Percentiles rank a stretch among this genome's conserved stretches.
phyloP scores from a whole-genome alignment of 1,140 invertebrate genomes.

The Leptestheria dahalacensis region DNA sequence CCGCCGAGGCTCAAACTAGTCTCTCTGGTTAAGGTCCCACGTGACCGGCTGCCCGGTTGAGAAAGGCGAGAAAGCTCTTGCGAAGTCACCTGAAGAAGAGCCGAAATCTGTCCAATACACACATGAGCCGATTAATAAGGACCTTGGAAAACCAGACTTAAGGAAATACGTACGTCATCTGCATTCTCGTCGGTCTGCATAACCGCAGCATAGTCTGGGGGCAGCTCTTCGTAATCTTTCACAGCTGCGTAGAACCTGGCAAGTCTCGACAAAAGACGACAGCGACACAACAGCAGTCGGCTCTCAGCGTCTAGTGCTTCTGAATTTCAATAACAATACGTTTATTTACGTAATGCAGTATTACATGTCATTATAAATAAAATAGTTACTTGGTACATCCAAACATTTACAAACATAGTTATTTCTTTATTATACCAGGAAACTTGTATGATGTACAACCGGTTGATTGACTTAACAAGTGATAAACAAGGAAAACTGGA shows the following conservation, averaged over 20 bases:
- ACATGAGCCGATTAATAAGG: too few relatives aligned
- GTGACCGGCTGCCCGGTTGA: too few relatives aligned
- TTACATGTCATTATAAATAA: too few relatives aligned
- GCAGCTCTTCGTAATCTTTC: background rate
- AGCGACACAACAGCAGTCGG: background rate
- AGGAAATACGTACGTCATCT: background rate
- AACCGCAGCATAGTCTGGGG: slow-evolving; percentile 9
- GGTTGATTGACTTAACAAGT: too few relatives aligned
- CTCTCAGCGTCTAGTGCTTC: slow-evolving; percentile 11
- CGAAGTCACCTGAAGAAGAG: background rate
- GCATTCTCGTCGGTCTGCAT: background rate
- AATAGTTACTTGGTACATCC: too few relatives aligned
- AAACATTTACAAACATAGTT: too few relatives aligned
- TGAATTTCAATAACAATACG: background rate
- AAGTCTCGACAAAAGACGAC: background rate
- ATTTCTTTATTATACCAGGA: too few relatives aligned
- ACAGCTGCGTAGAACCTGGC: background rate
- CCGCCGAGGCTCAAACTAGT: background rate
- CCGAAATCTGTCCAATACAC: background rate
- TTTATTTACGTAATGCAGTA: background rate
- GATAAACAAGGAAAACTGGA: too few relatives aligned
- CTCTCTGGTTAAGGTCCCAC: too few relatives aligned
- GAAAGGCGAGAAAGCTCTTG: background rate
- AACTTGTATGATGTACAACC: too few relatives aligned
- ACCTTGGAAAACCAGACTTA: too few relatives aligned